Conservation (phyloP, 1,140 invertebrate species). For the Pomacea maculata region DNA sequence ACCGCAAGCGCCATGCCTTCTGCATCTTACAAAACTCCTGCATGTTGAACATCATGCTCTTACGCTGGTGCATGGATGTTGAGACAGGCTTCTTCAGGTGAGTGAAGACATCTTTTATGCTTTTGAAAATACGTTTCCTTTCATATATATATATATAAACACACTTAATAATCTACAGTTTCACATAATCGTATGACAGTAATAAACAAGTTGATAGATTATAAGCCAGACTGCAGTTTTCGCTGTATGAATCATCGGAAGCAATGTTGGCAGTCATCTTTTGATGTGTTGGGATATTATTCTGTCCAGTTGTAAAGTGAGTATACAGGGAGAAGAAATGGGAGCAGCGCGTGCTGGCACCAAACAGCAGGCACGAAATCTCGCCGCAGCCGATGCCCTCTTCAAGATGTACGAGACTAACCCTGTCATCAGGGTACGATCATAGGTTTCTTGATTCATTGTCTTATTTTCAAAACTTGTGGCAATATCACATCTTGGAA, state of each 20-base stretch:
- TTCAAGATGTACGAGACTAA: slow-evolving; percentile 51
- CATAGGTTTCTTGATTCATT: no score
- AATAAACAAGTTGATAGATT: neutral
- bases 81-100: slow-evolving; percentile 42
- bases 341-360: slow-evolving; percentile 39
- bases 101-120: slow-evolving; percentile 8
- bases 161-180: neutral
- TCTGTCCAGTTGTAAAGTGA: slow-evolving; percentile 41
- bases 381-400: slow-evolving; percentile 46
- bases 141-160: neutral
- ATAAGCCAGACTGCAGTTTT: no score
- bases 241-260: no score
- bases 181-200: neutral
- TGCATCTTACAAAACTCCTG: slow-evolving; percentile 49
- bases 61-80: slow-evolving; percentile 49
- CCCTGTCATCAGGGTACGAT: slow-evolving; percentile 41
- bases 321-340: slow-evolving; percentile 40
- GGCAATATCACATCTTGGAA: no score
- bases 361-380: slow-evolving; percentile 41
- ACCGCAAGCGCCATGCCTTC: slow-evolving; percentile 49
- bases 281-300: neutral
- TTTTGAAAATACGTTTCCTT: neutral
- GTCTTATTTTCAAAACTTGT: no score
- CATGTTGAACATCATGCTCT: slow-evolving; percentile 44
- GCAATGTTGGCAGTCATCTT: neutral